Evolutionary conservation across 1,140 invertebrate species (phyloP), one percentile per base, ranked within the genome.

Genomic region (Aphidius gifuensis): DNA sequence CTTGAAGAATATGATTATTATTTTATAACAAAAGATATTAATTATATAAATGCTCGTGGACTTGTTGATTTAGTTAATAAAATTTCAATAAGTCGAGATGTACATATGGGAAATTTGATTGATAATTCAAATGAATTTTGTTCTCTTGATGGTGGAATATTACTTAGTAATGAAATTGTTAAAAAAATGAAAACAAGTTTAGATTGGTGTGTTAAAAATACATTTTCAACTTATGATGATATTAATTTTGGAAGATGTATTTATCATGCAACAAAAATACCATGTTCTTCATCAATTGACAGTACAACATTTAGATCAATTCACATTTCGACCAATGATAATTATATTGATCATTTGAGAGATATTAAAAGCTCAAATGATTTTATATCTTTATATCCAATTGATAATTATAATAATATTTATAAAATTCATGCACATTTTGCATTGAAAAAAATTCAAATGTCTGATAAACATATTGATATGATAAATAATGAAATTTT

Each of bases 1-100:
- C 75, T 92, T 8, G 88, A 94, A 58, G 90, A 91, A 64, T 97
- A 89, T 80, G 92, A 97, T 79, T 97, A 91, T 77, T 96, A 94
- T 78, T 91, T 93, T 72, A 82, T 98, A 39, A 85, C 91, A 4
- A 89, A 90, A 39, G 94, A 97, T 78, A 85, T 84, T 9, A 89
- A 87, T 6, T 96, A 90, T 73, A 80, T 96, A 16, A 89, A 94
- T 75, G 89, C 86, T 0, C 84, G 87, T 59, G 85, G 84, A 68
- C 74, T 96, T 11, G 81, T 84, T 58, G 79, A 88, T 21, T 76
- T 93, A 49, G 85, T 92, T 5, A 86, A 86, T 60, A 85, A 87
- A 69, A 87, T 96, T 63, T 93, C 92, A 74, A 87, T 95, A 46
- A 91, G 88, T 69, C 84, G 89, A 73, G 87, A 93, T 76, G 84